These are phyloP conservation scores for Lacanobia wlatinum DNA, from an alignment of 2,888 invertebrate genomes.

Conservation along the genomic window DNA sequence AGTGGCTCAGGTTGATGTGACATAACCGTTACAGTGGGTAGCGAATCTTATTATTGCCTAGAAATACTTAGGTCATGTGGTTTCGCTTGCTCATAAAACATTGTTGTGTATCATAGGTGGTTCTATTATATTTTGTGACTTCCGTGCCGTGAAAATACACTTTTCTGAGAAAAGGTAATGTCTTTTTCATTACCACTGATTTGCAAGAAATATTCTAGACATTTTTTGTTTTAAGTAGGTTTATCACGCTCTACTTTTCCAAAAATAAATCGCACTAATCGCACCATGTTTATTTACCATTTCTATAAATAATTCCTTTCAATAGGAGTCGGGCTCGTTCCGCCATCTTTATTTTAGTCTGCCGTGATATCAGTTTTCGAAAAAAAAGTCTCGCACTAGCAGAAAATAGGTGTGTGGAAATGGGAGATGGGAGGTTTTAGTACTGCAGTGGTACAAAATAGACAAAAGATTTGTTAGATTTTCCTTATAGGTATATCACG, in stretches of 20 bases:
- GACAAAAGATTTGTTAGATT: too few relatives aligned
- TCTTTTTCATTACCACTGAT: background rate
- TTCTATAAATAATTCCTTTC: slow-evolving; percentile 44
- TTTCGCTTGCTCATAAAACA: slow-evolving; percentile 20
- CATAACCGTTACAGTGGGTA: slow-evolving; percentile 40
- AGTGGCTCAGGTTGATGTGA: slow-evolving; percentile 42
- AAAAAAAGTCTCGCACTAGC: background rate
- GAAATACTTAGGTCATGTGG: slow-evolving; percentile 7
- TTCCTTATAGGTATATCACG: background rate
- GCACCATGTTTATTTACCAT: slow-evolving; percentile 7
- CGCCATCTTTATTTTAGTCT: background rate
- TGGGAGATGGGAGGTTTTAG: background rate
- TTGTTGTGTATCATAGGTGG: background rate
- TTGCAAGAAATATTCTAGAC: background rate
- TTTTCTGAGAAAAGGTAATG: background rate
- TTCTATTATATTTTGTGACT: background rate
- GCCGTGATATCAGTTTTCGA: background rate
- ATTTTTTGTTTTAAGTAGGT: background rate
- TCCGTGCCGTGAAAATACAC: background rate
- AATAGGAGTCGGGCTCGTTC: background rate
- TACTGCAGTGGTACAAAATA: background rate
- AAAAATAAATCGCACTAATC: background rate
- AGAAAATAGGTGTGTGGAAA: background rate
- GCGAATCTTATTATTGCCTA: slow-evolving; percentile 31
- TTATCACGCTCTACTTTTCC: background rate